Base-by-base conservation (phyloP, 1,140 invertebrate species). In the Panulirus ornatus region DNA sequence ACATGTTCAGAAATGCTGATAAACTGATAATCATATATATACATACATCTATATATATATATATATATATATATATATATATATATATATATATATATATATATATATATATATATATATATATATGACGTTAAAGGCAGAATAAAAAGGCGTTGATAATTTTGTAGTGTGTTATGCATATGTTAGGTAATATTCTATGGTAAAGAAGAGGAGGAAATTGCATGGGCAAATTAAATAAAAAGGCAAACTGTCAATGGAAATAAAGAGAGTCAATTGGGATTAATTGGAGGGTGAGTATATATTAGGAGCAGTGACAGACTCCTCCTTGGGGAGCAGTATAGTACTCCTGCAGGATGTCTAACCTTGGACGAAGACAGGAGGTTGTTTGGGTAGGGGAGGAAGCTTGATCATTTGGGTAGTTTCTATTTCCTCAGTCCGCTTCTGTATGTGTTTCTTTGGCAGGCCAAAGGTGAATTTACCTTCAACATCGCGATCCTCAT, bases 381-480 rank as follows among this genome's bases (percentile, higher is more conserved):
- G 73, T 90, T 86, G 66, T 92, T 87, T 84, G 58, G 88, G 88
- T 44, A 85, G 73, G 73, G 92, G 84, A 54, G 90, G 91, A 73
- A 93, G 93, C 84, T 90, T 91, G 40, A 93, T 70, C 19, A 92
- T 90, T 58, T 91, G 58, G 16, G 90, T 90, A 8, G 79, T 75
- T 88, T 92, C 92, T 36, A 92, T 92, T 91, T 94, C 93, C 84
- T 93, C 92, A 16, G 92, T 91, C 70, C 91, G 83, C 54, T 91
- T 91, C 44, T 88, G 71, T 71, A 93, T 92, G 78, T 93, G 82
- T 75, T 84, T 92, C 8, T 92, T 79, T 27, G 92, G 84, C 14
- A 93, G 58, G 38, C 91, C 92, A 40, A 94, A 86, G 36, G 92
- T 93, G 54, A 93, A 93, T 78, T 92, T 88, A 84, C 92, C 92